Base-by-base conservation (phyloP, 1,140 invertebrate genomes). In the Hycleus cichorii region DNA sequence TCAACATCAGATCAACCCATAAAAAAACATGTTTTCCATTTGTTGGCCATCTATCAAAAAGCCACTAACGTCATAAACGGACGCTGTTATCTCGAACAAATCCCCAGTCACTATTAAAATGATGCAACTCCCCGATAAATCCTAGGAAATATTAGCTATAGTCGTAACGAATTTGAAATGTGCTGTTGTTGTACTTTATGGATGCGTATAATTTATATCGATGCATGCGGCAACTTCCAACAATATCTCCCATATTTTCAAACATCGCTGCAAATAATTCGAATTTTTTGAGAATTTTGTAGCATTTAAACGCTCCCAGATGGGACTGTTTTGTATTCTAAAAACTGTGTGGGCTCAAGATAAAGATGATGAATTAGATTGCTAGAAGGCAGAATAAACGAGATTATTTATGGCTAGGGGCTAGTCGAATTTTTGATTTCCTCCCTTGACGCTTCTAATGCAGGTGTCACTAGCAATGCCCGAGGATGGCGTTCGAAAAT, bases 91-190 rank as follows among this genome's bases (percentile, higher is more conserved):
- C 26, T 26, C 25, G 32, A 26, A 38, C 51, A 53, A 53, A 53
- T 53, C 51, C 18, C 42, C 42, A 32, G 32, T 32, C 18, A 27
- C 51, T 53, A 53, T 53, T 53, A 53, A 53, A 53, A 32, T 53
- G 51, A 53, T 53, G 51, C 45, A 53, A 53, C 51, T 45, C 32
- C 44, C 51, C 45, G 43, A 53, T 53, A 53, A 53, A 53, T 53
- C 43, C 51, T 53, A 45, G 51, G 43, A 53, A 53, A 53, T 53
- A 53, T 53, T 53, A 53, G 18, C 18, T 39, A 9, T 45, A 42
- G 39, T 53, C 43, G 51, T 53, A 53, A 44, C 40, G 51, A 53
- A 53, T 53, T 53, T 45, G 51, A 53, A 53, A 53, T 46, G 27
- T 42, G 38, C 43, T 42, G 43, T 43, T 52, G 44, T 53, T 42